Conservation (phyloP, 1,140 invertebrate species). For the Brachionus sp. region DNA sequence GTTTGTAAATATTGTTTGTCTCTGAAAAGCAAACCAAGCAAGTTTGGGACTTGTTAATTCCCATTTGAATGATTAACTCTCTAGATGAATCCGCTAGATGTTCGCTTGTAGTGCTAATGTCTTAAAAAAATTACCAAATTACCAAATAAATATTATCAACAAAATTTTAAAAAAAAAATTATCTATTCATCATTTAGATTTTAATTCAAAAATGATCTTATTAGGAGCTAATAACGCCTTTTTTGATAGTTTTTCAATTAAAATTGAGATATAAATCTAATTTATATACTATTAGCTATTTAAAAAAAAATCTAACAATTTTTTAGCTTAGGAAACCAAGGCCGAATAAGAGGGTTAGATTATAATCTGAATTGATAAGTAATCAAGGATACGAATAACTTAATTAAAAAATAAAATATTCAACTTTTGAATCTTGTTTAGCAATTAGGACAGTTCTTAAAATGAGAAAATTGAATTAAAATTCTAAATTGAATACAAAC, state of each 20-base stretch:
- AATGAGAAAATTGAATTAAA: not conserved
- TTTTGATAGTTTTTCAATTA: not conserved
- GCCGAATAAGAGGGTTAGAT: not conserved
- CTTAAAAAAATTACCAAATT: not conserved
- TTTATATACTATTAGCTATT: not conserved
- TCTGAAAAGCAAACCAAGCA: constrained; percentile 1
- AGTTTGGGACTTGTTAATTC: not conserved
- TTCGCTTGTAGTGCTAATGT: not conserved
- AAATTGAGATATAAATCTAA: not conserved
- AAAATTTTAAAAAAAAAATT: too few relatives aligned
- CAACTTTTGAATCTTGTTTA: not conserved
- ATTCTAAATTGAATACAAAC: not conserved
- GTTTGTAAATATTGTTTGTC: not conserved
- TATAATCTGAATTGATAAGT: not conserved
- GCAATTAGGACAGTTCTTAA: not conserved
- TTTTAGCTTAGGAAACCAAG: not conserved
- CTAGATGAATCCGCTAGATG: not conserved
- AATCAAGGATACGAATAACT: not conserved
- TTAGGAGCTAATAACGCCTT: not conserved
- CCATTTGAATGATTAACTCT: not conserved
- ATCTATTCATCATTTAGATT: not conserved
- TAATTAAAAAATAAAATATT: not conserved
- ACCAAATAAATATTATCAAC: too few relatives aligned
- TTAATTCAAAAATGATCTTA: not conserved
- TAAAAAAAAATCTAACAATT: not conserved